A percentile compares a stretch with the other conserved stretches of the same genome.
These are phyloP conservation scores for Heterodera filipjevi DNA, from an alignment of 2,888 invertebrate species.

Conservation along the genomic window DNA sequence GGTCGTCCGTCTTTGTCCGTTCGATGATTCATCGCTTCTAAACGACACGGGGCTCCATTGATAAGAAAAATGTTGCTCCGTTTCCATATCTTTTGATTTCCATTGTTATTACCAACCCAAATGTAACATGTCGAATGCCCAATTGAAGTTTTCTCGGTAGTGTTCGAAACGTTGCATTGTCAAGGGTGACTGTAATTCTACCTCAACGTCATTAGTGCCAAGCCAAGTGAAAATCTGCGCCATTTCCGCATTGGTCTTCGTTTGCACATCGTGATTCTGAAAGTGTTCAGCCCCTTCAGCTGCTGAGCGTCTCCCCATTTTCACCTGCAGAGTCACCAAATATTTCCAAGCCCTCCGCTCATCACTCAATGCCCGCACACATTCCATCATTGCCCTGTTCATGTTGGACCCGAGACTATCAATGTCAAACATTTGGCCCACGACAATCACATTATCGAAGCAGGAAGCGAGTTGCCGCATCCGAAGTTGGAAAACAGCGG, in stretches of 20 bases:
- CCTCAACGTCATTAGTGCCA: slow-evolving; percentile 37
- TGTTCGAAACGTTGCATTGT: not conserved
- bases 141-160: slow-evolving; percentile 15
- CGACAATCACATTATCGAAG: slow-evolving; percentile 40
- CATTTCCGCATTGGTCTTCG: slow-evolving; percentile 40
- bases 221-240: slow-evolving; percentile 38
- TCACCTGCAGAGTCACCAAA: slow-evolving; percentile 39
- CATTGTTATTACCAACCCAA: no score
- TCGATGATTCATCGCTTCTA: slow-evolving; percentile 1
- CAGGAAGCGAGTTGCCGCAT: slow-evolving; percentile 36
- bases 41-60: no score
- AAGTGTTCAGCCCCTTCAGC: not conserved
- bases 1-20: slow-evolving; percentile 12
- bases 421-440: slow-evolving; percentile 35
- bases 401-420: slow-evolving; percentile 42
- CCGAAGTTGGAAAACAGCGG: slow-evolving; percentile 19
- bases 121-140: slow-evolving; percentile 30
- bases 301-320: not conserved
- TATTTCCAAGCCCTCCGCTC: slow-evolving; percentile 39
- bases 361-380: slow-evolving; percentile 34
- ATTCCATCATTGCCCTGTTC: slow-evolving; percentile 38
- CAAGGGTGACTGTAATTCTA: not conserved
- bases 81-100: not conserved
- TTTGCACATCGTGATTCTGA: slow-evolving; percentile 41
- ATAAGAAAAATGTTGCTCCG: not conserved